Base-by-base conservation (phyloP, 2,113 vertebrate species). In the Azemiops feae region DNA sequence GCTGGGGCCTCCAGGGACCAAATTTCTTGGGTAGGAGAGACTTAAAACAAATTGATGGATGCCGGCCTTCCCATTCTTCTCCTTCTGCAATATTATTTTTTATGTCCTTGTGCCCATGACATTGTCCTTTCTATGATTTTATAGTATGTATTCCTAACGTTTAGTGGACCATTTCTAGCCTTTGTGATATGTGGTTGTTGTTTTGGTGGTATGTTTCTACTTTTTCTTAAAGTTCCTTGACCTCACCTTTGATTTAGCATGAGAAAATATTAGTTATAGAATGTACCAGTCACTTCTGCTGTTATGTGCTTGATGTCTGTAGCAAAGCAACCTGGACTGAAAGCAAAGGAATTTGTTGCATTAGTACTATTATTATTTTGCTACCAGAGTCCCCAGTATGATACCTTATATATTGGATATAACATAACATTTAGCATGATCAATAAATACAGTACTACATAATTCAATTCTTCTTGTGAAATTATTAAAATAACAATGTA, bases 11-110 rank as follows among this genome's bases (percentile, higher is more conserved):
- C 99, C 99, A 97, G 99, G 99, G 97, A 99, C 99, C 97, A 99
- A 98, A 98, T 99, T 99, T 97, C 99, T 99, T 96, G 99, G 99
- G 99, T 99, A 99, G 98, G 99, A 98, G 98, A 98, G 98, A 98
- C 97, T 97, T 98, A 98, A 98, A 98, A 98, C 98, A 98, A 98
- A 98, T 98, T 97, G 98, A 98, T 99, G 98, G 99, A 99, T 99
- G 98, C 98, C 97, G 97, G 97, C 98, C 97, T 98, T 96, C 98
- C 96, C 97, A 97, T 98, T 97, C 96, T 97, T 97, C 97, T 97
- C 96, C 97, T 97, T 92, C 96, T 97, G 95, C 98, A 96, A 97
- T 98, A 97, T 97, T 97, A 97, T 98, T 97, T 81, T 96, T 97
- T 98, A 95, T 96, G 97, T 98, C 97, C 97, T 97, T 97, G 97